Evolutionary conservation across 1,140 invertebrate species (phyloP), one percentile per base, ranked within the genome.

Genomic region (Brachionus calyciflorus): DNA sequence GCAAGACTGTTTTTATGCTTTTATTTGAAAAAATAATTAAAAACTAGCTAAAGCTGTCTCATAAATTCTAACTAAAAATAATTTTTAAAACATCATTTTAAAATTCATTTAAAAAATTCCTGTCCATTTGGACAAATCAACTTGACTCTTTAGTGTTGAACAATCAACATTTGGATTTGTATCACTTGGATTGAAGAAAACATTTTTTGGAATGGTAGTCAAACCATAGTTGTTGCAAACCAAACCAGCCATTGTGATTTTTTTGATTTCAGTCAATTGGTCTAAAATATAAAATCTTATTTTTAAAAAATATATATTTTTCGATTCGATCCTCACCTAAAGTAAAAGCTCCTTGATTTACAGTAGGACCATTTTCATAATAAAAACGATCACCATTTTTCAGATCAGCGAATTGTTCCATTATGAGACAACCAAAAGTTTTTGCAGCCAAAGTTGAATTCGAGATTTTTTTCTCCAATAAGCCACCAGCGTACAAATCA

Each of bases 371-470:
- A 51, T 70, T 70, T 41, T 57, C 68, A 48, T 70, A 70, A 46
- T 70, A 70, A 51, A 49, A 70, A 33, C 68, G 17, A 37, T 70
- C 68, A 14, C 44, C 24, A 51, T 49, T 49, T 70, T 70, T 70
- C 26, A 51, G 17, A 33, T 37, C 24, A 49, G 24, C 24, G 21
- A 70, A 70, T 49, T 70, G 44, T 51, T 70, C 68, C 68, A 51
- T 51, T 49, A 70, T 70, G 7, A 70, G 21, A 19, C 68, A 70
- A n/a, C 24, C 41, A 70, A 70, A 70, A 7, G 68, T 70, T 19
- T 30, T 30, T 10, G 30, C 68, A 51, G 46, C 30, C 0, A 96
- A 83, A 40, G 28, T 49, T 12, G 28, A 30, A 30, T 51, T 33
- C 9, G 44, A 40, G 12, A 19, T 14, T 33, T 49, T 49, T 49